Percentiles rank a stretch among this genome's conserved stretches.
These are phyloP conservation scores for Choristoneura rosaceana DNA, from an alignment of 2,888 invertebrate species.

Conservation along the genomic window DNA sequence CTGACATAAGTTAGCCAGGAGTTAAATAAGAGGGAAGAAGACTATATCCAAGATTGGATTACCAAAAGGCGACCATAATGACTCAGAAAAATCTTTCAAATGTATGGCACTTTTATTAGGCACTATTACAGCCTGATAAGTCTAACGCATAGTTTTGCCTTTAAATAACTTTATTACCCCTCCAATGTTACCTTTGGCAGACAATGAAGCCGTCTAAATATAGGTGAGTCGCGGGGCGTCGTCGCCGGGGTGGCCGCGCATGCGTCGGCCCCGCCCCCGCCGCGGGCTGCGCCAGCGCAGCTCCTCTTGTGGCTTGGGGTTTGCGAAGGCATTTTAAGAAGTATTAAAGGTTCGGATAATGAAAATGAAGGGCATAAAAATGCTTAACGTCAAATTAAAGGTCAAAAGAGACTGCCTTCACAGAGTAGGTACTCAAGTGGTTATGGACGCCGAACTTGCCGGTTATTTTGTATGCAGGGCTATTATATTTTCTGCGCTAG, in stretches of 20 bases:
- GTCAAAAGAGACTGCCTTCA: too few species aligned
- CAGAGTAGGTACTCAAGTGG: too few species aligned
- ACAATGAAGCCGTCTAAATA: conserved; percentile 44
- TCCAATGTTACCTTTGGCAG: conserved; percentile 32
- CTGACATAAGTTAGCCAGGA: too few species aligned
- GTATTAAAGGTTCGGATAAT: conserved; percentile 30
- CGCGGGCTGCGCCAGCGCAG: conserved; percentile 59
- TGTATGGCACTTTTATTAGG: too few species aligned
- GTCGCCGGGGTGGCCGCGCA: conserved; percentile 77
- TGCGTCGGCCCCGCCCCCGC: conserved; percentile 76
- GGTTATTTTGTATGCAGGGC: too few species aligned
- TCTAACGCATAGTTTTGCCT: conserved; percentile 32
- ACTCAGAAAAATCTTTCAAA: too few species aligned
- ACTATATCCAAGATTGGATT: too few species aligned
- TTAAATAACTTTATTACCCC: conserved; percentile 33
- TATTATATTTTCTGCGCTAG: too few species aligned
- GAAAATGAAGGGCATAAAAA: neutral
- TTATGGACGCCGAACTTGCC: too few species aligned
- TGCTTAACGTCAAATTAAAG: neutral
- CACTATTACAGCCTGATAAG: conserved; percentile 16
- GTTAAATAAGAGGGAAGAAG: too few species aligned
- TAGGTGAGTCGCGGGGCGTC: conserved; percentile 64
- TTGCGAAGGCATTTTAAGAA: conserved; percentile 36
- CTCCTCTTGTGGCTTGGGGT: conserved; percentile 38
- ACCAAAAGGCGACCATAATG: too few species aligned